Evolutionary conservation across 2,888 invertebrate genomes (phyloP).

Genomic region (Allacma fusca): DNA sequence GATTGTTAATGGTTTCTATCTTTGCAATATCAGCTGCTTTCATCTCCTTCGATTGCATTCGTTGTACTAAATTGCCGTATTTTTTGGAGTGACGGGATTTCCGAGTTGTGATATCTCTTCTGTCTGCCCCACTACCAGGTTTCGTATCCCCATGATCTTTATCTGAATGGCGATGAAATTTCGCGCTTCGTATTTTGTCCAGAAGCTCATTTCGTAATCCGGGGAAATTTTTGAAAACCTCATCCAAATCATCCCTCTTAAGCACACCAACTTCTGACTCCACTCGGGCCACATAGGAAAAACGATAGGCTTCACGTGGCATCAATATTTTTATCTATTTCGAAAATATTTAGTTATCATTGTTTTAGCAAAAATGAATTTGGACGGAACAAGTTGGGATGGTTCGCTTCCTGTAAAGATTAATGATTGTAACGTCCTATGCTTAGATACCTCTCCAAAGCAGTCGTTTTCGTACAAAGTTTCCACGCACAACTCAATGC

Average conservation of each 20-base stretch:
- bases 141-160: background rate
- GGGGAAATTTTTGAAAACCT: constrained; percentile 52
- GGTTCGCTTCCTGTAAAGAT: no score
- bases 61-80: background rate
- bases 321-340: constrained; percentile 55
- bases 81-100: background rate
- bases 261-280: constrained; percentile 59
- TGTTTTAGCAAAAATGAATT: background rate
- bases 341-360: background rate
- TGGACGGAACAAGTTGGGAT: background rate
- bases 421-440: no score
- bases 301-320: constrained; percentile 53
- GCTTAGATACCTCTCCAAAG: constrained; percentile 57
- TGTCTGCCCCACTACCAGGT: background rate
- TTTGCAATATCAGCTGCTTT: background rate
- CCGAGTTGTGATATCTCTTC: background rate
- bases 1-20: constrained; percentile 8
- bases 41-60: background rate
- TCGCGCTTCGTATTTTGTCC: constrained; percentile 48
- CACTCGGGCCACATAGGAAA: constrained; percentile 56
- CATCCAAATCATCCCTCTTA: constrained; percentile 51
- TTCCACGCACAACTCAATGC: constrained; percentile 56
- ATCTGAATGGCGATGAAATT: constrained; percentile 30
- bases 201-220: constrained; percentile 47
- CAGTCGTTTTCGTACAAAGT: constrained; percentile 57